Conservation (phyloP, 2,113 vertebrate genomes). For the Percopsis transmontana region DNA sequence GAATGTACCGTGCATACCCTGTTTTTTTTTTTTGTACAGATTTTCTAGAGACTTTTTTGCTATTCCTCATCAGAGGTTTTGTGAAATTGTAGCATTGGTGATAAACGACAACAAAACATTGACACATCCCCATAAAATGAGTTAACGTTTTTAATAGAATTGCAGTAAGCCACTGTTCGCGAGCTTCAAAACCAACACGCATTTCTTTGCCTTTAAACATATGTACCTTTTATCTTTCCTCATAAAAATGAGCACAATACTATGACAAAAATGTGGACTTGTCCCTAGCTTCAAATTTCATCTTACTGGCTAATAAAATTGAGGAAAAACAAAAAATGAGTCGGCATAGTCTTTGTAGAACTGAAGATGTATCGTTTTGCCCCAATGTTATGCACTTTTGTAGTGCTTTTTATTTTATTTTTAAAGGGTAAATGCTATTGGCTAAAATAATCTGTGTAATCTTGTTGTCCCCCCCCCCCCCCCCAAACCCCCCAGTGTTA, state of each 20-base stretch:
- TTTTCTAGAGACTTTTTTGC: constrained; percentile 77
- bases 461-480: constrained; percentile 31
- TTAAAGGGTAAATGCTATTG: constrained; percentile 55
- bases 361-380: constrained; percentile 18
- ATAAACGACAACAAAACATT: constrained; percentile 35
- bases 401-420: constrained; percentile 57
- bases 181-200: constrained; percentile 56
- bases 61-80: constrained; percentile 72
- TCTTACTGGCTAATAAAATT: constrained; percentile 44
- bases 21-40: constrained; percentile 78
- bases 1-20: constrained; percentile 83
- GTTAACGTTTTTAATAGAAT: constrained; percentile 46
- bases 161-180: constrained; percentile 48
- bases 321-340: constrained; percentile 23
- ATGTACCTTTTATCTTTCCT: constrained; percentile 38
- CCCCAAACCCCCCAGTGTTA: constrained; percentile 39
- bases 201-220: constrained; percentile 46
- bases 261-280: constrained; percentile 21
- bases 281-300: constrained; percentile 35
- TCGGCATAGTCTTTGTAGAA: not conserved
- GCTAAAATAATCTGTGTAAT: constrained; percentile 49
- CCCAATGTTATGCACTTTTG: constrained; percentile 59
- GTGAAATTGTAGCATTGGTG: constrained; percentile 68
- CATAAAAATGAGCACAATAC: constrained; percentile 61
- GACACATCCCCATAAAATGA: constrained; percentile 39